phyloP scores from a whole-genome alignment of 30 jellyfish, hydroid and myxozoan species.

The Euphysa ruthae region DNA sequence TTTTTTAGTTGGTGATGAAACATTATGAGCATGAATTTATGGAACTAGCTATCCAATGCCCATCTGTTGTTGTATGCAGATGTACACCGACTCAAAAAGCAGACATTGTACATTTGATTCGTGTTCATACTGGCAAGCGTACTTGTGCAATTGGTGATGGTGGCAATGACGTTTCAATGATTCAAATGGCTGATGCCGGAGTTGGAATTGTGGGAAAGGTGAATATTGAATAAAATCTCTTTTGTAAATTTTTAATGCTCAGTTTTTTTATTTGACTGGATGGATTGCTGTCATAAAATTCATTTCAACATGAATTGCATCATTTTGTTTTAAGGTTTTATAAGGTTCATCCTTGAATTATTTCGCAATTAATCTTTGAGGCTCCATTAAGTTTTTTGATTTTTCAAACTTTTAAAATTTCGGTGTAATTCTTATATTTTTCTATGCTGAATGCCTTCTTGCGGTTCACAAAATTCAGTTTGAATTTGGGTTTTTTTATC shows the following conservation, averaged over 20 bases:
- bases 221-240: neutral
- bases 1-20: slow-evolving; percentile 50
- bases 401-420: too few relatives aligned
- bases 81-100: slow-evolving; percentile 98
- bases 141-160: slow-evolving; percentile 98
- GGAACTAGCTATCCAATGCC: slow-evolving; percentile 99
- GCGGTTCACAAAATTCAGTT: too few relatives aligned
- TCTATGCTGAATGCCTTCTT: too few relatives aligned
- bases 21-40: slow-evolving; percentile 95
- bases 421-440: too few relatives aligned
- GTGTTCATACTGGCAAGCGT: slow-evolving; percentile 78
- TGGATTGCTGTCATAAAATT: too few relatives aligned
- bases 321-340: too few relatives aligned
- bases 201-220: slow-evolving; percentile 97
- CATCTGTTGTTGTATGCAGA: slow-evolving; percentile 95
- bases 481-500: too few relatives aligned
- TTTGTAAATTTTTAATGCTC: neutral
- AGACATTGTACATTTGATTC: slow-evolving; percentile 71
- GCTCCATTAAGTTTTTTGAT: too few relatives aligned
- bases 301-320: too few relatives aligned
- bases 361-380: too few relatives aligned
- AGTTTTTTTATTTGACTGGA: too few relatives aligned
- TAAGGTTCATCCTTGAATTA: too few relatives aligned
- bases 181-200: slow-evolving; percentile 99
- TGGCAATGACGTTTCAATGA: slow-evolving; percentile 97